Conservation (phyloP, 2,797 vertebrate genomes). For the Hydrophis major region DNA sequence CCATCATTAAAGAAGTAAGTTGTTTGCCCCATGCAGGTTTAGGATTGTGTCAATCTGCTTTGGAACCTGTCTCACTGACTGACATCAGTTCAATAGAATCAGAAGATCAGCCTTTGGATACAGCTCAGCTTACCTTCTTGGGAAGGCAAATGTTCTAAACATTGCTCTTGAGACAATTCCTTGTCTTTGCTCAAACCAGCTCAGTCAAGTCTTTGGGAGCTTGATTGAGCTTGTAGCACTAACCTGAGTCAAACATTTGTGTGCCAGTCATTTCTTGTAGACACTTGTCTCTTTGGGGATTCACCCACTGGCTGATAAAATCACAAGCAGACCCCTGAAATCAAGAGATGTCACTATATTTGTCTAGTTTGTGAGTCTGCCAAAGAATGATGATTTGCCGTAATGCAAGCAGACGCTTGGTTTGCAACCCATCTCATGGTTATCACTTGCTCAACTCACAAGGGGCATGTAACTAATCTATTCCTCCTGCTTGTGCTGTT, state of each 20-base stretch:
- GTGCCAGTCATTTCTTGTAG: neutral
- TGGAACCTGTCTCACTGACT: neutral
- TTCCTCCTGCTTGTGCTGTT: too few species aligned
- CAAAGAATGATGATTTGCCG: neutral
- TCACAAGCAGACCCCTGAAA: neutral
- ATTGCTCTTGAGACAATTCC: neutral
- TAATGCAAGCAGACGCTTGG: neutral
- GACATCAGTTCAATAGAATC: neutral
- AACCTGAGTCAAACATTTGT: neutral
- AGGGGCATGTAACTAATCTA: neutral
- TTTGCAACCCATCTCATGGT: neutral
- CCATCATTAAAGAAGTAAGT: neutral
- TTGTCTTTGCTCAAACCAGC: neutral
- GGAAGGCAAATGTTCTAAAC: neutral
- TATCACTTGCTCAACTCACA: neutral
- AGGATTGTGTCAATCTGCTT: too few species aligned
- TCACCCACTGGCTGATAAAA: neutral
- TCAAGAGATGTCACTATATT: neutral
- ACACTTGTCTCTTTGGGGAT: constrained; percentile 7
- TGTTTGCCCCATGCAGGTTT: neutral
- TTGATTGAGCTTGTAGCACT: constrained; percentile 3
- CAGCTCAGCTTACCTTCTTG: neutral
- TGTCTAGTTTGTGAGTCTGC: neutral
- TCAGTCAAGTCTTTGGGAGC: constrained; percentile 18
- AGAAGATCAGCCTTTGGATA: neutral